Evolutionary conservation across 2,888 invertebrate genomes (phyloP).

Genomic region (Bombylius major): DNA sequence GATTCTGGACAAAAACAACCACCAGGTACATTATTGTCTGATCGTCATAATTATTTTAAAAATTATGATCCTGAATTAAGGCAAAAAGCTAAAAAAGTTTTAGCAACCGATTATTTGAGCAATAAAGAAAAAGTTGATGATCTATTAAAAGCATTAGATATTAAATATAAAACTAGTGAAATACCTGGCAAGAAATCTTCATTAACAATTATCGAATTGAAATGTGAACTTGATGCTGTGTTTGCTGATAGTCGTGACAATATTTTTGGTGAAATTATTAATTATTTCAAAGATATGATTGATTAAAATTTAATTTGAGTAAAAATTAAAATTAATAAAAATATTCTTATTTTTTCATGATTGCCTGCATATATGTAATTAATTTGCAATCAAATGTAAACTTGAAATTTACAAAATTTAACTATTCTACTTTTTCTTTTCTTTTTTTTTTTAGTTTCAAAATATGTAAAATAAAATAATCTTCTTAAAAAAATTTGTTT

Average conservation of each 20-base stretch:
- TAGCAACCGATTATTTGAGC: conserved; percentile 11
- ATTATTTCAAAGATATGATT: conserved; percentile 27
- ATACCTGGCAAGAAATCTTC: conserved; percentile 13
- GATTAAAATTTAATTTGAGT: neutral
- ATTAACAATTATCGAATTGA: conserved; percentile 21
- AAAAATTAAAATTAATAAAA: too few relatives aligned
- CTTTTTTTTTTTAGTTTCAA: too few relatives aligned
- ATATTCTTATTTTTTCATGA: too few relatives aligned
- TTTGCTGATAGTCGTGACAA: conserved; percentile 18
- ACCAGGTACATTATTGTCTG: conserved; percentile 21
- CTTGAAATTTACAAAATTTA: too few relatives aligned
- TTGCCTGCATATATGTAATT: too few relatives aligned
- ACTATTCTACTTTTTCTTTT: too few relatives aligned
- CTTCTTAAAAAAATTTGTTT: too few relatives aligned
- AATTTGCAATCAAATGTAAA: too few relatives aligned
- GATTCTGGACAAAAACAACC: conserved; percentile 22
- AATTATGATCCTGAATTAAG: conserved; percentile 21
- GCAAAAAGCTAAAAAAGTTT: conserved; percentile 14
- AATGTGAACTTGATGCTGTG: conserved; percentile 24
- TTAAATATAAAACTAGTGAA: conserved; percentile 17
- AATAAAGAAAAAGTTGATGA: conserved; percentile 16
- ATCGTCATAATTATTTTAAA: conserved; percentile 32
- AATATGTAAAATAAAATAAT: too few relatives aligned
- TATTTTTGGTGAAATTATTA: conserved; percentile 22
- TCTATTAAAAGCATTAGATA: conserved; percentile 21